Evolutionary conservation across 1,140 invertebrate species (phyloP).

Genomic region (Drosophila arawakana): DNA sequence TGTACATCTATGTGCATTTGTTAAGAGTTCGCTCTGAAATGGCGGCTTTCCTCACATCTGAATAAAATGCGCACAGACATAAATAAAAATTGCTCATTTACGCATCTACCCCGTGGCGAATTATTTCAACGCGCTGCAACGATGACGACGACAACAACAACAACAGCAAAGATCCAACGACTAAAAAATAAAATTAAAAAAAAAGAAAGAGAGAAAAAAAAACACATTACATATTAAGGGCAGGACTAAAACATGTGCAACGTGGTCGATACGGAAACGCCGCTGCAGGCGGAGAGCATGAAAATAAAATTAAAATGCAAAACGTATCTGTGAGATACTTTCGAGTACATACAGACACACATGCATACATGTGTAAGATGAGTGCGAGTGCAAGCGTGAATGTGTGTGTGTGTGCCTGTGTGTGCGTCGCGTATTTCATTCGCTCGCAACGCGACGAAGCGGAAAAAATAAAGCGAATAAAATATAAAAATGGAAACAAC

Average conservation of each 20-base stretch:
- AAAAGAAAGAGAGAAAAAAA: conserved; percentile 27
- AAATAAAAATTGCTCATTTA: conserved; percentile 80
- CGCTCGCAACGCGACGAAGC: conserved; percentile 78
- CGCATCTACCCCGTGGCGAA: conserved; percentile 76
- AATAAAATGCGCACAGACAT: conserved; percentile 48
- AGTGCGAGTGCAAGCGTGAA: conserved; percentile 28
- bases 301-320: conserved; percentile 82
- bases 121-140: conserved; percentile 67
- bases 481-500: conserved; percentile 81
- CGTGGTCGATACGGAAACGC: conserved; percentile 62
- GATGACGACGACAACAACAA: conserved; percentile 34
- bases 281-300: conserved; percentile 59
- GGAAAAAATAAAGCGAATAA: conserved; percentile 83
- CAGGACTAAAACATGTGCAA: conserved; percentile 71
- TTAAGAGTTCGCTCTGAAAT: not conserved
- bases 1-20: not conserved
- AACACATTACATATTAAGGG: conserved; percentile 36
- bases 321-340: conserved; percentile 71
- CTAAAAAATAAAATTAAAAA: conserved; percentile 34
- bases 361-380: conserved; percentile 19
- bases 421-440: conserved; percentile 74
- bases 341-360: conserved; percentile 39
- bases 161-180: conserved; percentile 25
- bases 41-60: conserved; percentile 29
- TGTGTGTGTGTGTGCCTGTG: conserved; percentile 21